phyloP scores from a whole-genome alignment of 2,888 invertebrate genomes.

The Eristalis intricaria region DNA sequence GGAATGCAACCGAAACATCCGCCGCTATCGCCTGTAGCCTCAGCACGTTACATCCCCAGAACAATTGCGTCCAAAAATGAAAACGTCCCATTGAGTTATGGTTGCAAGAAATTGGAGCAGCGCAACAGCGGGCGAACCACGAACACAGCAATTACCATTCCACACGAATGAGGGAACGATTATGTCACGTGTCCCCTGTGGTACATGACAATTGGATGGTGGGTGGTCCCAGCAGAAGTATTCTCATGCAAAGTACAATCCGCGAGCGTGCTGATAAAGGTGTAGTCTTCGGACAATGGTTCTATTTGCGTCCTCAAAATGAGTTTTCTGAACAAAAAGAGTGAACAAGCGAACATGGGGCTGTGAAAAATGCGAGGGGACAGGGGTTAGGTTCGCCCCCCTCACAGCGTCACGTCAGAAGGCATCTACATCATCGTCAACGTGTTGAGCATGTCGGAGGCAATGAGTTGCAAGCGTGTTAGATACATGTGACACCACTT shows the following conservation, averaged over 20 bases:
- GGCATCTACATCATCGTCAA: slow-evolving; percentile 56
- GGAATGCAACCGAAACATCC: slow-evolving; percentile 29
- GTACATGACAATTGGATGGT: slow-evolving; percentile 29
- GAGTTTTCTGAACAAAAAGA: slow-evolving; percentile 31
- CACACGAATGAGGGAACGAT: slow-evolving; percentile 55
- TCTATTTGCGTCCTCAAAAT: slow-evolving; percentile 56
- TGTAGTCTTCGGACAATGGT: slow-evolving; percentile 52
- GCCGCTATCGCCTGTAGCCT: slow-evolving; percentile 1
- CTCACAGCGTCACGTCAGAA: slow-evolving; percentile 45
- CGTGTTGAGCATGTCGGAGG: not conserved
- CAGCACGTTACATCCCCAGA: slow-evolving; percentile 30
- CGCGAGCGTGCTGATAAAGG: slow-evolving; percentile 6
- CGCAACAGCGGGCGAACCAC: slow-evolving; percentile 28
- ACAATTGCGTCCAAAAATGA: slow-evolving; percentile 64
- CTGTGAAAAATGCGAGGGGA: slow-evolving; percentile 31
- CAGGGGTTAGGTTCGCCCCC: slow-evolving; percentile 19
- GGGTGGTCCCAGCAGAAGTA: slow-evolving; percentile 20
- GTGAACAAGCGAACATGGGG: not conserved
- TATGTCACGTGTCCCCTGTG: slow-evolving; percentile 39
- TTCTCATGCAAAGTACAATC: slow-evolving; percentile 40
- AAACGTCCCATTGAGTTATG: slow-evolving; percentile 66
- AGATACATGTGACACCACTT: not conserved
- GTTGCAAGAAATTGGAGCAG: slow-evolving; percentile 59
- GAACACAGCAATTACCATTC: slow-evolving; percentile 58
- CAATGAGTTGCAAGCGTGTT: not conserved